Base-by-base conservation (phyloP, 1,140 invertebrate genomes). In the Venustaconcha ellipsiformis region DNA sequence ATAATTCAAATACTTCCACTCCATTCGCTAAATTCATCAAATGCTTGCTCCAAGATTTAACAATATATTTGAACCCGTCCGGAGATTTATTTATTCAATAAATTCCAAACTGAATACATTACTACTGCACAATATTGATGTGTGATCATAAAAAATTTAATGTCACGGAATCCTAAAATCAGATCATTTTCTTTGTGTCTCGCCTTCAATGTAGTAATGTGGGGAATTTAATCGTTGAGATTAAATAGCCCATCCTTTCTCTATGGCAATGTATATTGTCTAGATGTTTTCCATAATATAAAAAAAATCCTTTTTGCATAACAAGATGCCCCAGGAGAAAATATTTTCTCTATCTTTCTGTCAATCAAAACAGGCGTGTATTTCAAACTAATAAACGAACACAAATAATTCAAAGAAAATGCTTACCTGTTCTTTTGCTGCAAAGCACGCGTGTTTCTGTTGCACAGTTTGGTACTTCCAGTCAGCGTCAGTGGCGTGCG, bases 381-480 rank as follows among this genome's bases (percentile, higher is more conserved):
- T 62, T 62, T 62, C 8, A n/a, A 18, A 23, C 23, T 62, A 62
- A n/a, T 23, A n/a, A n/a, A 12, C 18, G 59, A 23, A n/a, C 8
- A 18, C 8, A 62, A 60, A 6, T 60, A 23, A n/a, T 18, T 23
- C 59, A n/a, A 62, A 8, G 56, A 71, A 60, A 14, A 14, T 65
- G 58, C 23, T 72, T 68, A 84, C 85, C 76, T 83, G 73, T 13
- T 94, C 93, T 13, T 92, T 92, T 73, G 95, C 93, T 93, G 95
- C 96, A 82, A 96, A 92, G 86, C 96, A 96, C 0, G 94, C 93
- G 6, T 93, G 93, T 69, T 94, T 94, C 88, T 96, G 94, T 0
- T 96, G 95, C 86, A 96, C 95, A 2, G 95, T 96, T 87, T 95
- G 95, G 86, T 96, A 97, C 82, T 95, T 93, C 96, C 96, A 99